phyloP scores from a whole-genome alignment of 64 coral and sea anemone species.

The Montipora efflorescens region DNA sequence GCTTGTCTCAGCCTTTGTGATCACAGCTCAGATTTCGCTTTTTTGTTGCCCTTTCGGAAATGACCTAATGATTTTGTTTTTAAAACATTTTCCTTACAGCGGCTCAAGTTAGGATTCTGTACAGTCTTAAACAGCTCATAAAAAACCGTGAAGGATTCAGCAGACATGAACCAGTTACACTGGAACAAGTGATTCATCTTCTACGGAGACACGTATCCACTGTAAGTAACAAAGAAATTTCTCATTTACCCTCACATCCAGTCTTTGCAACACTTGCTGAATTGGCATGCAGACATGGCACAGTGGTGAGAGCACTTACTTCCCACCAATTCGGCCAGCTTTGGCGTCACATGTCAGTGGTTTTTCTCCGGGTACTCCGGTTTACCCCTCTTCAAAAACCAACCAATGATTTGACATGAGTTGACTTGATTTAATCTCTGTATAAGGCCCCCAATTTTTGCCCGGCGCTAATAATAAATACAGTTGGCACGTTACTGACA shows the following conservation, averaged over 20 bases:
- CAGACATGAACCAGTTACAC: constrained; percentile 61
- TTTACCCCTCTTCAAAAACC: too few relatives aligned
- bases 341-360: too few relatives aligned
- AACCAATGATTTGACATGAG: too few relatives aligned
- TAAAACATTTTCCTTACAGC: constrained; percentile 49
- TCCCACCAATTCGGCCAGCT: too few relatives aligned
- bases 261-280: background rate
- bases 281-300: too few relatives aligned
- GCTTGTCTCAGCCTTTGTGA: too few relatives aligned
- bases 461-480: too few relatives aligned
- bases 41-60: background rate
- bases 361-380: too few relatives aligned
- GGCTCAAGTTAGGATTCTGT: constrained; percentile 84
- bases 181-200: constrained; percentile 69
- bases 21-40: too few relatives aligned
- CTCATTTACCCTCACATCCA: background rate
- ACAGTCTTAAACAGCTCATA: constrained; percentile 79
- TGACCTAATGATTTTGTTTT: background rate
- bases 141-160: constrained; percentile 82
- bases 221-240: constrained; percentile 46
- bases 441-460: too few relatives aligned
- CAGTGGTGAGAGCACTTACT: background rate
- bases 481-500: too few relatives aligned
- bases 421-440: too few relatives aligned
- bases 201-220: constrained; percentile 85